phyloP scores from a whole-genome alignment of 2,113 vertebrate species.

The Melanocharis versteri region DNA sequence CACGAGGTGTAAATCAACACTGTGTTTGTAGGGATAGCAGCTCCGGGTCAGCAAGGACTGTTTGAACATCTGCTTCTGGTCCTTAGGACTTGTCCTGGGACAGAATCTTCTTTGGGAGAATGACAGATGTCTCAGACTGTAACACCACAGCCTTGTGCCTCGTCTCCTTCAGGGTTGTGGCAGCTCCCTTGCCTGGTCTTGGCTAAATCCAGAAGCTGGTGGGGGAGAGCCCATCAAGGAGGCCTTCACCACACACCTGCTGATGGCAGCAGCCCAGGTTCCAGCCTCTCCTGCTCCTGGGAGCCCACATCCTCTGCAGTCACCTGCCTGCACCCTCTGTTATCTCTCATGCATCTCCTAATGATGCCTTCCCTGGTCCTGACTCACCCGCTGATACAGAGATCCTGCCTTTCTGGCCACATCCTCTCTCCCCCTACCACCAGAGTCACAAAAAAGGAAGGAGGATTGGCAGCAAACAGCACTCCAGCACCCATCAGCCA shows the following conservation, averaged over 20 bases:
- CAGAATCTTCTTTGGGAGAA: background rate
- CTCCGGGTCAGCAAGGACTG: rapidly evolving
- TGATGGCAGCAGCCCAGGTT: background rate
- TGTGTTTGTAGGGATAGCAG: background rate
- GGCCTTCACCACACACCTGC: background rate
- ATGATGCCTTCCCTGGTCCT: background rate
- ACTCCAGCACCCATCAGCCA: background rate
- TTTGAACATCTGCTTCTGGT: background rate
- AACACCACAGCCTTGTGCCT: background rate
- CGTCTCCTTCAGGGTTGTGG: background rate
- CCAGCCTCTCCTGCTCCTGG: background rate
- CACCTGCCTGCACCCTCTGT: background rate
- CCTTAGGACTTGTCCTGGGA: background rate
- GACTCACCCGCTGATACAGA: background rate
- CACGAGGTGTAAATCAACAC: background rate
- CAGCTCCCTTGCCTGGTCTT: background rate
- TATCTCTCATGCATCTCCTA: background rate
- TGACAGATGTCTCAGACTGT: background rate
- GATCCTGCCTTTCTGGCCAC: background rate
- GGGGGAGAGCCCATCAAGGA: background rate
- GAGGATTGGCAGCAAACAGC: background rate
- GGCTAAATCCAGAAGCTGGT: background rate
- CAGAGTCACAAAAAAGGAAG: background rate
- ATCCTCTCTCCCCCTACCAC: background rate
- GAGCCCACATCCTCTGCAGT: background rate